A percentile compares a stretch with the other conserved stretches of the same genome.
phyloP scores from a whole-genome alignment of 2,113 vertebrate species.

The Hemiprocne comata region DNA sequence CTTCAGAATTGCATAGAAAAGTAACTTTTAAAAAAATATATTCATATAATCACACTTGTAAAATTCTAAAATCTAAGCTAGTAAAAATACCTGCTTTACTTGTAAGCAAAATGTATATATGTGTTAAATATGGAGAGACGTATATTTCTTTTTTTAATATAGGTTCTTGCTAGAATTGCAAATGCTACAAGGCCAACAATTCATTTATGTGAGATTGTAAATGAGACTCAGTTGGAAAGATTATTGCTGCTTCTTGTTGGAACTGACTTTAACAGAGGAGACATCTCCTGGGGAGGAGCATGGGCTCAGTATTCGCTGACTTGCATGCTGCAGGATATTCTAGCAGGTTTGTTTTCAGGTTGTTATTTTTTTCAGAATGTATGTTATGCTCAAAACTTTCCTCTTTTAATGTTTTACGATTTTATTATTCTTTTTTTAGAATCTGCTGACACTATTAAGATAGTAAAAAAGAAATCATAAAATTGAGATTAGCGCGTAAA shows the following conservation, averaged over 20 bases:
- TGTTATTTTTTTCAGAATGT: not conserved
- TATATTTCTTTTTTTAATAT: slow-evolving; percentile 56
- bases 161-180: slow-evolving; percentile 97
- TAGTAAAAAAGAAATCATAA: not conserved
- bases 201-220: slow-evolving; percentile 96
- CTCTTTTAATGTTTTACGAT: not conserved
- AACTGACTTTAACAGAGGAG: slow-evolving; percentile 97
- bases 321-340: slow-evolving; percentile 98
- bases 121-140: not conserved
- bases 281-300: slow-evolving; percentile 98
- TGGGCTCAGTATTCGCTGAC: slow-evolving; percentile 99
- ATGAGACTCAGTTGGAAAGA: slow-evolving; percentile 94
- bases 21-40: not conserved
- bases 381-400: not conserved
- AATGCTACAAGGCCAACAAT: slow-evolving; percentile 97
- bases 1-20: not conserved
- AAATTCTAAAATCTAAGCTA: not conserved
- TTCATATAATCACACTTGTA: not conserved
- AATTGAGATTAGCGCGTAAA: not conserved
- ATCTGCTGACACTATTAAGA: not conserved
- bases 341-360: slow-evolving; percentile 85
- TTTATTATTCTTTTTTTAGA: not conserved
- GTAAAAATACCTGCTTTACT: not conserved
- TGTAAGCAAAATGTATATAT: not conserved
- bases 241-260: slow-evolving; percentile 93